Conservation (phyloP, 2,888 invertebrate genomes). For the Clepsis dumicolana region DNA sequence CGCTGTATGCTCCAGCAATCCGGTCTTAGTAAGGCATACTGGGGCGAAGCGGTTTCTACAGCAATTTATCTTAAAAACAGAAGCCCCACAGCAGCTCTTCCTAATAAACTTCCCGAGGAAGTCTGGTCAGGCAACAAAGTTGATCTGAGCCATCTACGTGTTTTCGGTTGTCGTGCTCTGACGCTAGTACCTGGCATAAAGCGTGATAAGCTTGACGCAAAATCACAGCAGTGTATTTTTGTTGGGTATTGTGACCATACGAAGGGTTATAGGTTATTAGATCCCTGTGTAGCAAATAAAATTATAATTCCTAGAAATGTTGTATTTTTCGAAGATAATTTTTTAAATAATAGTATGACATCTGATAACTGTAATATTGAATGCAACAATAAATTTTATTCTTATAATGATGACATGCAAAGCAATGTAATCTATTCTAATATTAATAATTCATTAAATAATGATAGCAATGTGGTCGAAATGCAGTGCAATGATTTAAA, state of each 20-base stretch:
- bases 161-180: slow-evolving; percentile 15
- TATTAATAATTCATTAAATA: slow-evolving; percentile 8
- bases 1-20: neutral
- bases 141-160: slow-evolving; percentile 15
- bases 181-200: neutral
- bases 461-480: neutral
- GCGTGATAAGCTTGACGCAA: neutral
- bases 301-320: slow-evolving; percentile 27
- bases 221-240: slow-evolving; percentile 8
- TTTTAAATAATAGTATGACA: slow-evolving; percentile 8
- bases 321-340: neutral
- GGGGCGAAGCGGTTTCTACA: neutral
- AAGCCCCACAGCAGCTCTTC: slow-evolving; percentile 5
- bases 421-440: neutral
- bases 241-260: slow-evolving; percentile 17
- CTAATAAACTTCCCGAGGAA: slow-evolving; percentile 3
- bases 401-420: slow-evolving; percentile 46
- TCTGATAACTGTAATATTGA: slow-evolving; percentile 42
- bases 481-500: slow-evolving; percentile 42
- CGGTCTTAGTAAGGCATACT: neutral
- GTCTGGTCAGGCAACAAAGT: slow-evolving; percentile 18
- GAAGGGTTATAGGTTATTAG: slow-evolving; percentile 8
- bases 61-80: slow-evolving; percentile 20
- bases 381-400: slow-evolving; percentile 45
- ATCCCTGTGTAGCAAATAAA: slow-evolving; percentile 11